Evolutionary conservation across 2,797 vertebrate genomes (phyloP).

Genomic region (Psittacula echo): DNA sequence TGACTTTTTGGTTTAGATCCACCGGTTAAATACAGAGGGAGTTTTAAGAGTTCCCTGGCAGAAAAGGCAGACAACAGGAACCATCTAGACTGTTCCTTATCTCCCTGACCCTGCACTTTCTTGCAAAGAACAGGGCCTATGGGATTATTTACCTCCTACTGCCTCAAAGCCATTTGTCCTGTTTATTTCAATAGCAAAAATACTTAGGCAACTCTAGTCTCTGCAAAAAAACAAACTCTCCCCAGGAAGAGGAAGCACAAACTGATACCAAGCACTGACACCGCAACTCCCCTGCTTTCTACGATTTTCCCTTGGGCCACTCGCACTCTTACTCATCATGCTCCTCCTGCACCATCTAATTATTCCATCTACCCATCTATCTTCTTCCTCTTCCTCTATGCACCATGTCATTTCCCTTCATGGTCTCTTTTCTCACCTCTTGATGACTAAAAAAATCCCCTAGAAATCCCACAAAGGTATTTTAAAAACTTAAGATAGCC

Average conservation of each 20-base stretch:
- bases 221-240: background rate
- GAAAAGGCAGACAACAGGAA: background rate
- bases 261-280: background rate
- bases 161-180: background rate
- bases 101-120: background rate
- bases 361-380: background rate
- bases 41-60: background rate
- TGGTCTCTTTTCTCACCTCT: background rate
- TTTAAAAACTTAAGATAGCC: background rate
- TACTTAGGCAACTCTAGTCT: background rate
- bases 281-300: background rate
- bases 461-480: background rate
- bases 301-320: accelerated
- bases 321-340: too few species aligned
- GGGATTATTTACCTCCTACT: background rate
- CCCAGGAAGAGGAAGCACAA: background rate
- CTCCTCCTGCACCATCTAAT: background rate
- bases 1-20: background rate
- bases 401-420: background rate
- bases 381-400: background rate
- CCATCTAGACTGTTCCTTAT: background rate
- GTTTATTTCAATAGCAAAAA: background rate
- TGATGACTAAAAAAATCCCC: background rate
- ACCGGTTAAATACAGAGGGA: background rate
- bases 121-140: background rate